Evolutionary conservation across 2,113 vertebrate genomes (phyloP), one percentile per base, ranked within the genome.

Genomic region (Micronisus gabar): DNA sequence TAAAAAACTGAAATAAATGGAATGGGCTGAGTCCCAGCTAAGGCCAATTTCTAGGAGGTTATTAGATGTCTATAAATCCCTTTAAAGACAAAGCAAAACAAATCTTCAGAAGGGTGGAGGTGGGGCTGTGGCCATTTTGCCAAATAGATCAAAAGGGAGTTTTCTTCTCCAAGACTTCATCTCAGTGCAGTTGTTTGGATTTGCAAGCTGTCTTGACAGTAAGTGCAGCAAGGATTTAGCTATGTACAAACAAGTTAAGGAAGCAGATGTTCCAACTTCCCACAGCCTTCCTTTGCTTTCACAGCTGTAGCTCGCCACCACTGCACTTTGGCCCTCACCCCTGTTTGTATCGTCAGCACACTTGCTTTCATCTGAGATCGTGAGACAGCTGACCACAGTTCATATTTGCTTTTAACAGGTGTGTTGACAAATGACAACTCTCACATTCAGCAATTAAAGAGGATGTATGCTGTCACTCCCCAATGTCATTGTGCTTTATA

Each of bases 291-390:
- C 71, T 41, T 40, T 53, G 55, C 94, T 92, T 86, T 59, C 86
- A 17, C 80, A 89, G 93, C 91, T 94, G 93, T 22, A 78, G 75
- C 72, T 88, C 82, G 9, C 26, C 79, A 41, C 15, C 34, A 4
- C 32, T 9, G 41, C 0, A 1, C 84, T 34, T 9, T 23, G 63
- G 36, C 82, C 67, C 82, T 23, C 66, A 9, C 14, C 48, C 52
- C 1, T 0, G 10, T 15, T 9, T 26, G 25, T 30, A n/a, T 10
- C 1, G 0, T 13, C 1, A 0, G 43, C 53, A 8, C 0, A 0
- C 36, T 47, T 2, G 0, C 78, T 81, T 58, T 10, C n/a, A 29
- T 5, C 15, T 1, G 3, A 70, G 70, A 74, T 32, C 16, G 6
- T 1, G 14, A 16, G 53, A 11, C 72, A 40, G 32, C 68, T 2